A percentile compares a stretch with the other conserved stretches of the same genome.
phyloP scores from a whole-genome alignment of 2,113 vertebrate genomes.

The Podocnemis expansa region DNA sequence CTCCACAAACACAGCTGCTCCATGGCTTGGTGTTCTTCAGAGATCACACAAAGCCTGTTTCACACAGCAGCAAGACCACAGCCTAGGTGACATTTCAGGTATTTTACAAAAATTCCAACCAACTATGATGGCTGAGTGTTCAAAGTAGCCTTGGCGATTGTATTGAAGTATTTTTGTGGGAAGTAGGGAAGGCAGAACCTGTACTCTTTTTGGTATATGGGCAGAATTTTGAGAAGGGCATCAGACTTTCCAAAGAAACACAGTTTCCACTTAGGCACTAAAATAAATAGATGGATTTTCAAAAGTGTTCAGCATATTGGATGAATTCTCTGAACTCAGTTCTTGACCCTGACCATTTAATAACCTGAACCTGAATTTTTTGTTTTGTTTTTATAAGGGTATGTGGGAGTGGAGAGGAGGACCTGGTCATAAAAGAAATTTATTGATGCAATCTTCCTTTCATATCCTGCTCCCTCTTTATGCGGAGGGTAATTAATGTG shows the following conservation, averaged over 20 bases:
- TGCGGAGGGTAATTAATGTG: background rate
- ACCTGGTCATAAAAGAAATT: too few species aligned
- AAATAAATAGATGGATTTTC: background rate
- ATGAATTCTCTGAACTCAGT: background rate
- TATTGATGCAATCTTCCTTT: too few species aligned
- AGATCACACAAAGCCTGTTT: background rate
- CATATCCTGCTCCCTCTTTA: background rate
- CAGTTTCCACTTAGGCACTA: background rate
- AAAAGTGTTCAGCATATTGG: background rate
- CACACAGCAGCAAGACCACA: background rate
- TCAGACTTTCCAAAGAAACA: background rate
- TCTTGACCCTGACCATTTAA: background rate
- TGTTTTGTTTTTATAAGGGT: too few species aligned
- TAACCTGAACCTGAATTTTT: background rate
- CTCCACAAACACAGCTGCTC: background rate
- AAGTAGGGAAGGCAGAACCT: background rate
- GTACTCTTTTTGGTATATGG: background rate
- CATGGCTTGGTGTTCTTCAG: background rate
- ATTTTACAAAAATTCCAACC: too few species aligned
- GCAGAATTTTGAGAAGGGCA: background rate
- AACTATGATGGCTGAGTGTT: too few species aligned
- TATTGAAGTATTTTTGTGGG: too few species aligned
- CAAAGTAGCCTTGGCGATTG: too few species aligned
- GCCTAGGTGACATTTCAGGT: background rate
- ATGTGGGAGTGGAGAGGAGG: too few species aligned